Base-by-base conservation (phyloP, 2,888 invertebrate species). In the Drosophila histrio region DNA sequence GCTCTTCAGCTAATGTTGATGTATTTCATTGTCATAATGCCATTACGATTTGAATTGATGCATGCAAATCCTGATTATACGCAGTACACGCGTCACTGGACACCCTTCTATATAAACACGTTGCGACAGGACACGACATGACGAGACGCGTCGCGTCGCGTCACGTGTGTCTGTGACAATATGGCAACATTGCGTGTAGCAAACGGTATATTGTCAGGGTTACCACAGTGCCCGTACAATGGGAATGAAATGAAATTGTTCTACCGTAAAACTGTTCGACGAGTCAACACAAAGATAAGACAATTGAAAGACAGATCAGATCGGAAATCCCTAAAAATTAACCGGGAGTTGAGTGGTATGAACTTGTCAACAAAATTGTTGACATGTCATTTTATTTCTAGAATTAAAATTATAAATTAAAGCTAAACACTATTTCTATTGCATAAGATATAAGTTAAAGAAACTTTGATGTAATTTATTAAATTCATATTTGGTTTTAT, bases 1-100 rank as follows among this genome's bases (percentile, higher is more conserved):
- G 36, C 43, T 49, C 39, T 22, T 22, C 26, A 9, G 26, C 58
- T 52, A 57, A 61, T 74, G 74, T 72, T 70, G 77, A 63, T 86
- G 64, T 60, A 76, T 76, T 72, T 53, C 63, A 60, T 64, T 64
- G 65, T 61, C 79, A 52, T 67, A 73, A 72, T 86, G 58, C 67
- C 61, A 77, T 79, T 77, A 66, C 66, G 65, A 60, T 67, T 77
- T 52, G 69, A 73, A 69, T 77, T 75, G 84, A 80, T 88, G 88
- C 87, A 84, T 88, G 85, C 83, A 83, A 87, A 87, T 88, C 87
- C 87, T 59, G 89, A 87, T 88, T 88, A 81, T 84, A 64, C 64
- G 72, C 65, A 59, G 88, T 66, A 84, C 78, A 88, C 81, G 87
- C 88, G 68, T 84, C 87, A 80, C 69, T 59, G 66, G 64, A 53